phyloP scores from a whole-genome alignment of 2,797 vertebrate genomes.

The Eulemur coronatus region DNA sequence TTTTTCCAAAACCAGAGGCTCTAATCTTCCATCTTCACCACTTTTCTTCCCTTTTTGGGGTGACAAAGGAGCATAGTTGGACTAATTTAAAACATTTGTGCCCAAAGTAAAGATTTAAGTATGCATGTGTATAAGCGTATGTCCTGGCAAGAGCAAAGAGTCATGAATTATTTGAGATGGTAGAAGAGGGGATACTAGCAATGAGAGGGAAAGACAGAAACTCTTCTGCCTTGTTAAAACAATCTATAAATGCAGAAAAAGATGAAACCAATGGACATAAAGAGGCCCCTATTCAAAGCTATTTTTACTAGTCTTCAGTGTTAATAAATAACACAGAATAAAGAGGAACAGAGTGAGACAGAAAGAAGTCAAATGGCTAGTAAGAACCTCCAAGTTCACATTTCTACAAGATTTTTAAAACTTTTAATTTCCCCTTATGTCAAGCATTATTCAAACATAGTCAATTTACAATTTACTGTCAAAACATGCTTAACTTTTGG shows the following conservation, averaged over 20 bases:
- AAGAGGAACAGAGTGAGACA: conserved; percentile 45
- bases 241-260: conserved; percentile 32
- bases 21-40: background rate
- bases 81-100: background rate
- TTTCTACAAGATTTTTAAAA: background rate
- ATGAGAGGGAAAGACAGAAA: background rate
- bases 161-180: background rate
- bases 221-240: background rate
- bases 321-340: conserved; percentile 21
- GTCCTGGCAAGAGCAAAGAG: background rate
- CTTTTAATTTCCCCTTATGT: conserved; percentile 49
- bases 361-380: conserved; percentile 51
- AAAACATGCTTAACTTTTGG: conserved; percentile 24
- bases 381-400: conserved; percentile 32
- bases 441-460: conserved; percentile 18
- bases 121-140: accelerated
- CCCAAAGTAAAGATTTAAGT: background rate
- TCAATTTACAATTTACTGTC: conserved; percentile 40
- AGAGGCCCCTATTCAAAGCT: background rate
- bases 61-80: background rate
- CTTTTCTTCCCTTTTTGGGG: background rate
- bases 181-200: background rate
- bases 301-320: conserved; percentile 5
- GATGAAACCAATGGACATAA: background rate
- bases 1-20: background rate